A percentile compares a stretch with the other conserved stretches of the same genome.
Evolutionary conservation across 2,888 invertebrate species (phyloP).

Genomic region (Drosophila pegasa): DNA sequence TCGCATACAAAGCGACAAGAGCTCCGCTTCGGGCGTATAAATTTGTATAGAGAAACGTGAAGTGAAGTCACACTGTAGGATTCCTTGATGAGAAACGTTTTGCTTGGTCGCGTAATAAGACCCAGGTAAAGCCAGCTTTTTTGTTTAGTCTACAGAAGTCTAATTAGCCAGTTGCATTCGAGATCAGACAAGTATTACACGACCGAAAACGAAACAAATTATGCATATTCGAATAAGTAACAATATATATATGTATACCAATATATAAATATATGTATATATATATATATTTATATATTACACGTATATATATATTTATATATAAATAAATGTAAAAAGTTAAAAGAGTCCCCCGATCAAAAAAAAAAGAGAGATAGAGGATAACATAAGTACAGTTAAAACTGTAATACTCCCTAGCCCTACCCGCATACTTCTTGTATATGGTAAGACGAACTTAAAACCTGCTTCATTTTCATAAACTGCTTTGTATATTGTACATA

Average conservation of each 20-base stretch:
- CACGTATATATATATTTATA: conserved; percentile 34
- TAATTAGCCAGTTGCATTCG: conserved; percentile 60
- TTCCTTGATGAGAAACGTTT: conserved; percentile 16
- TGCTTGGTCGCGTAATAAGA: conserved; percentile 3
- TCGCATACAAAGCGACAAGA: conserved; percentile 12
- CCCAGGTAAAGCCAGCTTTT: conserved; percentile 13
- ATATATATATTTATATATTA: conserved; percentile 31
- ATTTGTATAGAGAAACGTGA: conserved; percentile 17
- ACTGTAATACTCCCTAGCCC: conserved; percentile 38
- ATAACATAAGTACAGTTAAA: conserved; percentile 26
- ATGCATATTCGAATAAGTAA: conserved; percentile 55
- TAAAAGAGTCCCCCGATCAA: conserved; percentile 37
- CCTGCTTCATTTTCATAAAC: conserved; percentile 59
- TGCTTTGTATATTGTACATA: conserved; percentile 68
- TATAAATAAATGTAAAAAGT: conserved; percentile 69
- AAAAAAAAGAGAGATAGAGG: conserved; percentile 1
- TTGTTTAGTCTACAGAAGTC: conserved; percentile 47
- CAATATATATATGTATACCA: conserved; percentile 31
- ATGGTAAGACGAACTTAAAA: conserved; percentile 33
- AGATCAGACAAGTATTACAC: conserved; percentile 73
- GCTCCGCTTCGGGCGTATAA: conserved; percentile 15
- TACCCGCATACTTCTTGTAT: conserved; percentile 22
- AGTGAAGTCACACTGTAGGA: conserved; percentile 12
- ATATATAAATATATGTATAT: conserved; percentile 31
- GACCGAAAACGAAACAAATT: conserved; percentile 44